A percentile compares a stretch with the other conserved stretches of the same genome.
These are phyloP conservation scores for Sorex maritimensis DNA, from an alignment of 2,797 vertebrate genomes.

Conservation along the genomic window DNA sequence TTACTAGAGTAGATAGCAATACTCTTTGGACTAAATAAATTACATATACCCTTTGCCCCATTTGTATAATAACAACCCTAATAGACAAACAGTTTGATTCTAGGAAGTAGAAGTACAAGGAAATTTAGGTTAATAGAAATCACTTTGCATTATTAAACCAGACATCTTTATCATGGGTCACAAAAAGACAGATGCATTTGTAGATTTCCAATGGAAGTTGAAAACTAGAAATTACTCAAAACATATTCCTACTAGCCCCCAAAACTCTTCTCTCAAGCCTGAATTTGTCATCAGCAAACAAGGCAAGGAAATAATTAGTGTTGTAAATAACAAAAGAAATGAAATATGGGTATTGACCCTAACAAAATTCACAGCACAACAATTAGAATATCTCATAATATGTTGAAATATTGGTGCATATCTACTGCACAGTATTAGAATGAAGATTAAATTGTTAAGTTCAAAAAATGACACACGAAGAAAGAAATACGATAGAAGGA, in stretches of 20 bases:
- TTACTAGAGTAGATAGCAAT: neutral
- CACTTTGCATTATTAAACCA: neutral
- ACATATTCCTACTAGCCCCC: neutral
- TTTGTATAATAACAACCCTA: constrained; percentile 26
- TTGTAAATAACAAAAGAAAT: neutral
- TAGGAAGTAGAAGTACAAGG: neutral
- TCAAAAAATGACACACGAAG: neutral
- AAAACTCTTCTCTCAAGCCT: neutral
- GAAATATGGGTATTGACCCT: neutral
- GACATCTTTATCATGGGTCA: neutral
- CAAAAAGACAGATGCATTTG: neutral
- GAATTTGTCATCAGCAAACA: constrained; percentile 14
- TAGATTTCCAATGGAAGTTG: neutral
- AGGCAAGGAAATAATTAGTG: neutral
- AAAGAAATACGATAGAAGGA: no score
- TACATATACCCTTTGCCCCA: neutral
- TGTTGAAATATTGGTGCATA: neutral
- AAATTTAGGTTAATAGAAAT: neutral
- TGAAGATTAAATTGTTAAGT: neutral
- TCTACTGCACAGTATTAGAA: neutral
- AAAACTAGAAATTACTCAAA: constrained; percentile 3
- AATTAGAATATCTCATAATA: neutral
- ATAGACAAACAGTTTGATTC: constrained; percentile 51
- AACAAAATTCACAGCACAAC: neutral
- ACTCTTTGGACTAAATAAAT: neutral